Percentiles rank a stretch among this genome's conserved stretches.
phyloP scores from a whole-genome alignment of 2,888 invertebrate genomes.

The Drosophila neotestacea region DNA sequence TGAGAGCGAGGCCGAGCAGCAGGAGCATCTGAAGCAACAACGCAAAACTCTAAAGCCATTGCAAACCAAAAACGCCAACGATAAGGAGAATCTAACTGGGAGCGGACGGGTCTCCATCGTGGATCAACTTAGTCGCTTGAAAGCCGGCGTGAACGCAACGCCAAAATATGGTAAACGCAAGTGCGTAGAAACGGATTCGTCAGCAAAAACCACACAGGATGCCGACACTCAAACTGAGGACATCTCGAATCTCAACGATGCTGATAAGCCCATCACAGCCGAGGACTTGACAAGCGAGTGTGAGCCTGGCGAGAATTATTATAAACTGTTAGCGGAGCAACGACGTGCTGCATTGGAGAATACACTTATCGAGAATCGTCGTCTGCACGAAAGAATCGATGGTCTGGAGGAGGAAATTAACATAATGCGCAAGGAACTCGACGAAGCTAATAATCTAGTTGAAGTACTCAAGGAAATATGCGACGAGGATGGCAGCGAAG shows the following conservation, averaged over 20 bases:
- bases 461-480: slow-evolving; percentile 91
- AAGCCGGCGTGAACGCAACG: slow-evolving; percentile 85
- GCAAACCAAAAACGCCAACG: slow-evolving; percentile 88
- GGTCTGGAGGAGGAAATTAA: slow-evolving; percentile 87
- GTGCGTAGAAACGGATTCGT: slow-evolving; percentile 80
- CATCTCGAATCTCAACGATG: slow-evolving; percentile 2
- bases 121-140: slow-evolving; percentile 86
- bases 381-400: slow-evolving; percentile 86
- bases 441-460: slow-evolving; percentile 90
- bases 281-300: slow-evolving; percentile 90
- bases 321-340: slow-evolving; percentile 91
- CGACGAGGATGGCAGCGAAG: slow-evolving; percentile 87
- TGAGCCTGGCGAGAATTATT: slow-evolving; percentile 90
- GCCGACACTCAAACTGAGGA: slow-evolving; percentile 85
- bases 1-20: slow-evolving; percentile 84
- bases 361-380: slow-evolving; percentile 90
- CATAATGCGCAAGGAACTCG: slow-evolving; percentile 89
- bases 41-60: slow-evolving; percentile 91
- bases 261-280: slow-evolving; percentile 86
- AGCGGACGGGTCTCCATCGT: slow-evolving; percentile 88
- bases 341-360: slow-evolving; percentile 90
- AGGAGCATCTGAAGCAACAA: slow-evolving; percentile 87
- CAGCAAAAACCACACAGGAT: slow-evolving; percentile 37
- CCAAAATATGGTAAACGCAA: slow-evolving; percentile 85
- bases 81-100: slow-evolving; percentile 92